These are phyloP conservation scores for Talpa occidentalis DNA, from an alignment of 2,113 vertebrate species.

Conservation along the genomic window DNA sequence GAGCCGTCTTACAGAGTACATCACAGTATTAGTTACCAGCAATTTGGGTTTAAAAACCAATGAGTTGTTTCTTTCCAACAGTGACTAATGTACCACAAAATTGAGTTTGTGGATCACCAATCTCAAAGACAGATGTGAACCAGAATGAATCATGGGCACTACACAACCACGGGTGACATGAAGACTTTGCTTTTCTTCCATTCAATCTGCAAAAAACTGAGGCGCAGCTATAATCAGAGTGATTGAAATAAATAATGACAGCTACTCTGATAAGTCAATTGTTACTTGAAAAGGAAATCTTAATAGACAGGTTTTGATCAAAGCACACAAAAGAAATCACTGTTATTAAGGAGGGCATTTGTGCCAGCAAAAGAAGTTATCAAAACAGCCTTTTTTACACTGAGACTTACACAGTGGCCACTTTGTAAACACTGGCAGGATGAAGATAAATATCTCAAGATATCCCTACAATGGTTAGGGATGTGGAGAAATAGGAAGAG, in stretches of 20 bases:
- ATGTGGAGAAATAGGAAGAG: background rate
- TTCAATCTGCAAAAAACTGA: background rate
- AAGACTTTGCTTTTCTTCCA: background rate
- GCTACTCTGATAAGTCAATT: background rate
- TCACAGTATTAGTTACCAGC: background rate
- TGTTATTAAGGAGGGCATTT: background rate
- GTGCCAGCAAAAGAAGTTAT: background rate
- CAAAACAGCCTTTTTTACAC: background rate
- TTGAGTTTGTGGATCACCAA: background rate
- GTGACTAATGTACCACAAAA: constrained; percentile 2
- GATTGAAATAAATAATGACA: background rate
- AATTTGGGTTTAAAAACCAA: constrained; percentile 17
- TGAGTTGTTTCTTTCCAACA: background rate
- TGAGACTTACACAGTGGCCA: background rate
- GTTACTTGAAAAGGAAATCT: background rate
- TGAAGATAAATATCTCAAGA: background rate
- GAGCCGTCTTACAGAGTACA: background rate
- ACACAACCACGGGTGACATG: background rate
- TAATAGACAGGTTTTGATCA: background rate
- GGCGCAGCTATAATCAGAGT: background rate
- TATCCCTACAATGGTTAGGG: background rate
- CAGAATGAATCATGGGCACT: background rate
- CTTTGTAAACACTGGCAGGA: background rate
- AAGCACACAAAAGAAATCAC: background rate
- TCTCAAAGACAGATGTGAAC: background rate